phyloP scores from a whole-genome alignment of 2,113 vertebrate species.

The Jaculus jaculus region DNA sequence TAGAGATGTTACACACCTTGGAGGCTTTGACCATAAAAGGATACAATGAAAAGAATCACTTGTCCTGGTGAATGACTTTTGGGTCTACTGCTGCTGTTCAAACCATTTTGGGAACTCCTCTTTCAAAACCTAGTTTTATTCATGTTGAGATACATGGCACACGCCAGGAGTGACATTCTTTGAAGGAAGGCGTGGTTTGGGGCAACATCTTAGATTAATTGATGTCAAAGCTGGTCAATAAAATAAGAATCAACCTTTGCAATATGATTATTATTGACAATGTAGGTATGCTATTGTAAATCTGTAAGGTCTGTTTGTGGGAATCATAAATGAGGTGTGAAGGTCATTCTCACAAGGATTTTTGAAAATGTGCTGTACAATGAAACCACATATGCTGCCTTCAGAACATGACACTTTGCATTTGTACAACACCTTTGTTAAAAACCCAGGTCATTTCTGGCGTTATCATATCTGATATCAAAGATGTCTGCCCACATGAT shows the following conservation, averaged over 20 bases:
- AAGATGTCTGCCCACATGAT: background rate
- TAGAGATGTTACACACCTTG: background rate
- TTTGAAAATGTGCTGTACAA: background rate
- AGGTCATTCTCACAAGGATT: background rate
- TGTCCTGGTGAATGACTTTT: background rate
- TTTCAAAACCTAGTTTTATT: background rate
- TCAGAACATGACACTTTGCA: conserved; percentile 24
- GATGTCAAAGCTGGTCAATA: background rate
- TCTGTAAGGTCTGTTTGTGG: background rate
- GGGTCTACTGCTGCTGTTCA: background rate
- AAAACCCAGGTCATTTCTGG: background rate
- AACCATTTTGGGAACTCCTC: background rate
- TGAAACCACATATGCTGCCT: background rate
- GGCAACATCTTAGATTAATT: conserved; percentile 2
- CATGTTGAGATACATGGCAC: background rate
- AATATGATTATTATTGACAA: background rate
- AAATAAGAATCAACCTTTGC: background rate
- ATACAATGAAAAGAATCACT: background rate
- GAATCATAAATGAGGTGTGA: conserved; percentile 5
- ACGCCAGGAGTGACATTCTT: background rate
- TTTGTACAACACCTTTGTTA: background rate
- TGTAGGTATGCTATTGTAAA: background rate
- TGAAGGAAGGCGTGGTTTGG: conserved; percentile 9
- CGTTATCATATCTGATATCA: background rate
- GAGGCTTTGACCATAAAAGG: background rate